These are phyloP conservation scores for Beris chalybata DNA, from an alignment of 2,888 invertebrate species.

Conservation along the genomic window DNA sequence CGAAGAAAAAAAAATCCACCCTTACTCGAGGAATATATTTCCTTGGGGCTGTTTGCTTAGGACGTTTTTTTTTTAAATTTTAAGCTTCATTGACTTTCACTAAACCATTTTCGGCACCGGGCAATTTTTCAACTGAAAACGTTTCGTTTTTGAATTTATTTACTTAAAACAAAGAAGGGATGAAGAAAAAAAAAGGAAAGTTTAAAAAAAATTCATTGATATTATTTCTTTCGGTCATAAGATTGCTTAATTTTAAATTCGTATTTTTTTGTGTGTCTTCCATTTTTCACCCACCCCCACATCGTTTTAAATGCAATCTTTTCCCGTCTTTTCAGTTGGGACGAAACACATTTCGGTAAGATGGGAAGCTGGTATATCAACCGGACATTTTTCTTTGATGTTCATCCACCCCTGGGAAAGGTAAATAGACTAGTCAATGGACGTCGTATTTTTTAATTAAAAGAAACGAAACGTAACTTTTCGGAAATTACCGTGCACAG, in stretches of 20 bases:
- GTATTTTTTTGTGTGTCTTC: no score
- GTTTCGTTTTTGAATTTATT: no score
- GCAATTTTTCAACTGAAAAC: neutral
- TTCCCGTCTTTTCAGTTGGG: slow-evolving; percentile 68
- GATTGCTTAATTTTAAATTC: no score
- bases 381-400: slow-evolving; percentile 96
- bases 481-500: slow-evolving; percentile 58
- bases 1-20: no score
- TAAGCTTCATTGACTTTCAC: slow-evolving; percentile 4
- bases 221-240: no score
- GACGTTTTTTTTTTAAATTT: slow-evolving; percentile 3
- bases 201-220: no score
- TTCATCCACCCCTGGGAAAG: slow-evolving; percentile 96
- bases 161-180: no score
- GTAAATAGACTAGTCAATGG: slow-evolving; percentile 57
- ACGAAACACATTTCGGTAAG: slow-evolving; percentile 98
- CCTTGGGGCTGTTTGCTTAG: slow-evolving; percentile 12
- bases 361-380: slow-evolving; percentile 99
- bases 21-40: no score
- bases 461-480: slow-evolving; percentile 21
- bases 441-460: slow-evolving; percentile 30
- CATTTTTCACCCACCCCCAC: no score
- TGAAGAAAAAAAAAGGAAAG: no score
- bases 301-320: no score
- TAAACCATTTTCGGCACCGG: neutral